A percentile compares a stretch with the other conserved stretches of the same genome.
Conservation (phyloP, 2,888 invertebrate genomes). For the Alentia gelatinosa region DNA sequence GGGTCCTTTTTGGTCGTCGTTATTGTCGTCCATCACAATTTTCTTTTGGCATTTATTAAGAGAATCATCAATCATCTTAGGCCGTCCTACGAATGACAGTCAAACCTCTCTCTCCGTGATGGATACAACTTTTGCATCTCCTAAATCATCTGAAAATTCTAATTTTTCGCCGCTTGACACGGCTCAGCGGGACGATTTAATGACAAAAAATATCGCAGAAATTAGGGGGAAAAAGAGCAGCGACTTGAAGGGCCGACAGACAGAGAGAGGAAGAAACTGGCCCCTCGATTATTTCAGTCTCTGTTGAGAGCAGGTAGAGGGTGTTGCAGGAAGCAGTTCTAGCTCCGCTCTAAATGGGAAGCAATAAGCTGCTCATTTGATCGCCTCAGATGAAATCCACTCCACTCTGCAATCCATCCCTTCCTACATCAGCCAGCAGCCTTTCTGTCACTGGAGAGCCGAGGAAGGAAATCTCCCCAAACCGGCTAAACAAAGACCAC, state of each 20-base stretch:
- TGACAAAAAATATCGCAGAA: neutral
- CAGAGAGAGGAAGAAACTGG: neutral
- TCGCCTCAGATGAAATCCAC: neutral
- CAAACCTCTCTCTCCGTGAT: neutral
- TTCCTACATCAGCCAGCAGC: neutral
- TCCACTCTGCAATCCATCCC: neutral
- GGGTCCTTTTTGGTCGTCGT: neutral
- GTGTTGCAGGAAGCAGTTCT: neutral
- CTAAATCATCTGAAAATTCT: slow-evolving; percentile 39
- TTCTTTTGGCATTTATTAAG: slow-evolving; percentile 10
- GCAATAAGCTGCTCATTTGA: neutral
- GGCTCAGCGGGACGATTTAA: neutral
- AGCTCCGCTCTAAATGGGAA: neutral
- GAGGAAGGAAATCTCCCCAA: neutral
- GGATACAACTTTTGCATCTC: slow-evolving; percentile 11
- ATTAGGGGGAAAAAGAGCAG: neutral
- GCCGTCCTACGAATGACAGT: neutral
- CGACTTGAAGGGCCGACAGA: neutral
- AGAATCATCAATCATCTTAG: neutral
- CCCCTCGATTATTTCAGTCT: neutral
- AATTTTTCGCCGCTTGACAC: slow-evolving; percentile 12
- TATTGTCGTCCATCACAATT: slow-evolving; percentile 38
- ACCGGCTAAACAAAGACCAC: neutral
- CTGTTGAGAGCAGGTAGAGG: neutral
- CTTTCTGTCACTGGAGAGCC: neutral